These are phyloP conservation scores for Clistopyga incitator DNA, from an alignment of 2,888 invertebrate genomes.

Conservation along the genomic window DNA sequence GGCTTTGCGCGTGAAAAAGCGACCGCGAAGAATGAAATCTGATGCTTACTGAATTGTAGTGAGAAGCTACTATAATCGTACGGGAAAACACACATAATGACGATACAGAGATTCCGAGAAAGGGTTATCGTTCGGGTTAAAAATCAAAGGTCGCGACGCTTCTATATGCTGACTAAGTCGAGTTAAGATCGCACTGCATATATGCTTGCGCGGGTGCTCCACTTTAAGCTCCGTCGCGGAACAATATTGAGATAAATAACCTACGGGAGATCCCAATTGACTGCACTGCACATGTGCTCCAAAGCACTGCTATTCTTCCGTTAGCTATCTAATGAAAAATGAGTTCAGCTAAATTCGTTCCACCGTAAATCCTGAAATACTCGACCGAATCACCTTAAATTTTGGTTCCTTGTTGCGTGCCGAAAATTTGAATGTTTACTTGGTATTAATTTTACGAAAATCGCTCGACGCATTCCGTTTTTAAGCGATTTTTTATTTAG, in stretches of 20 bases:
- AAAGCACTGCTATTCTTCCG: neutral
- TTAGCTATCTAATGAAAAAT: neutral
- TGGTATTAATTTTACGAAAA: too few relatives aligned
- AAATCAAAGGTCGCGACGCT: conserved; percentile 70
- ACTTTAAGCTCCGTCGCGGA: conserved; percentile 15
- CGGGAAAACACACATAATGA: conserved; percentile 45
- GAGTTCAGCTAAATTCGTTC: too few relatives aligned
- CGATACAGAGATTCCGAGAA: conserved; percentile 59
- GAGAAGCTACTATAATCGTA: conserved; percentile 3
- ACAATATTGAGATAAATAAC: conserved; percentile 12
- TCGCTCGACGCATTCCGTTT: too few relatives aligned
- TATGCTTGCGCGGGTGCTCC: conserved; percentile 21
- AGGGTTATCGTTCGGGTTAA: conserved; percentile 74
- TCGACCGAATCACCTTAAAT: too few relatives aligned
- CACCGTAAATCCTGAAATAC: too few relatives aligned
- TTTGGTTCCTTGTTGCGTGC: too few relatives aligned
- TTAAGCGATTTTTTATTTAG: too few relatives aligned
- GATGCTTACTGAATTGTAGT: neutral
- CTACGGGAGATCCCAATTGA: conserved; percentile 56
- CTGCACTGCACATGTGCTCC: conserved; percentile 7
- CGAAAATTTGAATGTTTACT: too few relatives aligned
- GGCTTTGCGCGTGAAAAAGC: conserved; percentile 2
- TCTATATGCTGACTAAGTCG: conserved; percentile 61
- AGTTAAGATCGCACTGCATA: conserved; percentile 61
- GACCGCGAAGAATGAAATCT: conserved; percentile 19